phyloP scores from a whole-genome alignment of 2,888 invertebrate genomes.

The Protophormia terraenovae region DNA sequence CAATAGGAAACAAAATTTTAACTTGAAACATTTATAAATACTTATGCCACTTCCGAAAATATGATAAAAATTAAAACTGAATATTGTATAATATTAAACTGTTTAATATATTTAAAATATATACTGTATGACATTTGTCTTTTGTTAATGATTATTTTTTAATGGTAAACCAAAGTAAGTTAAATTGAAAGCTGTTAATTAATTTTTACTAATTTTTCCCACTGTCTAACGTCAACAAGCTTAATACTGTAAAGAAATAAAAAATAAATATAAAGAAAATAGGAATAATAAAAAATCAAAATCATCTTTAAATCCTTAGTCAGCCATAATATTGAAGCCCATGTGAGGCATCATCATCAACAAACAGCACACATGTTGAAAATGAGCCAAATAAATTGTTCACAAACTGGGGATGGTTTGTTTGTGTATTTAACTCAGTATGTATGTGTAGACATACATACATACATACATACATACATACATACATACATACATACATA shows the following conservation, averaged over 20 bases:
- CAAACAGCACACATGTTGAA: conserved; percentile 43
- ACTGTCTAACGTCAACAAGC: conserved; percentile 8
- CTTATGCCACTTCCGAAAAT: no score
- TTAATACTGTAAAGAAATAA: conserved; percentile 23
- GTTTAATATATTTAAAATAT: no score
- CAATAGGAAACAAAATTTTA: no score
- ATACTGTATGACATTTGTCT: no score
- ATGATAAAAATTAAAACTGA: no score
- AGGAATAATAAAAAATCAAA: conserved; percentile 52
- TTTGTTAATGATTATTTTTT: no score
- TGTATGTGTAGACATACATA: not conserved
- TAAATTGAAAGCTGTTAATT: no score
- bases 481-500: not conserved
- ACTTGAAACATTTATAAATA: no score
- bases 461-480: not conserved
- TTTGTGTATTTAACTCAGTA: conserved; percentile 22
- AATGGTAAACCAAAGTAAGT: no score
- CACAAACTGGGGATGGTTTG: conserved; percentile 19
- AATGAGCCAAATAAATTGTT: conserved; percentile 28
- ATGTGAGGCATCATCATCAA: conserved; percentile 62
- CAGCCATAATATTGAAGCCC: conserved; percentile 64
- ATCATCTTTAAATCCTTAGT: conserved; percentile 67
- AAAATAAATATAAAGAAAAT: conserved; percentile 5
- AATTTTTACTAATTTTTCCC: not conserved
- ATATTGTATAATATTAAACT: no score